Evolutionary conservation across 2,113 vertebrate species (phyloP), one percentile per base, ranked within the genome.

Genomic region (Leptosomus discolor): DNA sequence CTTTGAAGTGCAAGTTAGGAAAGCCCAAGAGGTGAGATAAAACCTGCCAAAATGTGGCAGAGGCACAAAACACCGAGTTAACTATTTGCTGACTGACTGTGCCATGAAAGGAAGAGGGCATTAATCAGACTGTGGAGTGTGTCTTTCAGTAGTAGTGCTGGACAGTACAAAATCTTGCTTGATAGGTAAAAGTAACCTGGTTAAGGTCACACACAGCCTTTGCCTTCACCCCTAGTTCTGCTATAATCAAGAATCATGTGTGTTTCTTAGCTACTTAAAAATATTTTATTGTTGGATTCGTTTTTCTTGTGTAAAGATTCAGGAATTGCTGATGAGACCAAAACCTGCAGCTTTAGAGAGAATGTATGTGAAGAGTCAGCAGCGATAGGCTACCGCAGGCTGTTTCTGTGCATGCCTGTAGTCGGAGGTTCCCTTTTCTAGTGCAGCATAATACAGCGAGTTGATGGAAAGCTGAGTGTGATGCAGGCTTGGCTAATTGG

Each of bases 341-440:
- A 97, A 97, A 90, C 92, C 86, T 96, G 91, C 96, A 85, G 93
- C 91, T 96, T 95, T 94, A 76, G 81, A 96, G 80, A 94, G 94
- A 96, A 92, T 90, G 86, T 79, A 91, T 96, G 69, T 92, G 90
- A 96, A 95, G 94, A 91, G 93, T 95, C 95, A 97, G 94, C 94
- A 96, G 79, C 2, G 57, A 64, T 95, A 18, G 0, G 2, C 36
- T 53, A 95, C 89, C 2, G 14, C 91, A 60, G 96, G 92, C 95
- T 84, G 76, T 90, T 91, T 85, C 91, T 85, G 69, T 92, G 92
- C 69, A 22, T 73, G 92, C 86, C 84, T 90, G 53, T 50, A 30
- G 86, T 64, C 80, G 63, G 46, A 91, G 86, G 76, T 87, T 92
- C 26, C 61, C 84, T 97, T 89, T 95, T 87, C 91, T 63, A 90